Evolutionary conservation across 1,140 invertebrate genomes (phyloP), one percentile per base, ranked within the genome.

Genomic region (Microplitis mediator): DNA sequence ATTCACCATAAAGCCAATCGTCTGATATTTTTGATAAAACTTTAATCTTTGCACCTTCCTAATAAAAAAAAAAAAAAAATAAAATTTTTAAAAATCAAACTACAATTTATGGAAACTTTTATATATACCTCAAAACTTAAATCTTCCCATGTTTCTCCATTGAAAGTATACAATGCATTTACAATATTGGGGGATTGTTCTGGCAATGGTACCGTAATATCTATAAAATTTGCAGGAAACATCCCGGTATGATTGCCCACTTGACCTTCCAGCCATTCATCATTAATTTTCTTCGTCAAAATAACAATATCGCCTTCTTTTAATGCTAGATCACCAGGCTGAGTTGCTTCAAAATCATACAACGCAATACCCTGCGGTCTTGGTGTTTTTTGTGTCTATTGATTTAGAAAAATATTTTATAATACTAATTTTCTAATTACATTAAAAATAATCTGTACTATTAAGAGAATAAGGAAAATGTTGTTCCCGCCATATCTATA

Each of bases 1-100:
- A 90, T 80, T 93, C 91, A 36, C 95, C 95, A 78, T 90, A 94
- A 13, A 95, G 88, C 95, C 95, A 97, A 75, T 95, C 92, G 14
- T 92, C 89, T 75, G 92, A 93, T 73, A 95, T 88, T 85, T 90
- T 90, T 66, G 91, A 90, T 58, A 92, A 82, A 56, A 96, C 89
- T 71, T 88, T 90, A 56, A 97, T 91, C 71, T 88, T 88, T 76
- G 94, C 92, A 23, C 93, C 93, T 78, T 90, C 88, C 88, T 90
- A 78, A 65, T 89, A 88, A 71, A 82, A 45, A 54, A 82, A 71
- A 72, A 9, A 39, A 88, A 23, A 23, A 23, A 23, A n/a, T n/a
- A n/a, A 23, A 23, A 23, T 23, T 23, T 23, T 23, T 23, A 23
- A 60, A 74, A 88, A 84, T 13, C 5, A 31, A 32, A 23, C 45